Conservation (phyloP, 1,140 invertebrate genomes). For the Drosophila elegans region DNA sequence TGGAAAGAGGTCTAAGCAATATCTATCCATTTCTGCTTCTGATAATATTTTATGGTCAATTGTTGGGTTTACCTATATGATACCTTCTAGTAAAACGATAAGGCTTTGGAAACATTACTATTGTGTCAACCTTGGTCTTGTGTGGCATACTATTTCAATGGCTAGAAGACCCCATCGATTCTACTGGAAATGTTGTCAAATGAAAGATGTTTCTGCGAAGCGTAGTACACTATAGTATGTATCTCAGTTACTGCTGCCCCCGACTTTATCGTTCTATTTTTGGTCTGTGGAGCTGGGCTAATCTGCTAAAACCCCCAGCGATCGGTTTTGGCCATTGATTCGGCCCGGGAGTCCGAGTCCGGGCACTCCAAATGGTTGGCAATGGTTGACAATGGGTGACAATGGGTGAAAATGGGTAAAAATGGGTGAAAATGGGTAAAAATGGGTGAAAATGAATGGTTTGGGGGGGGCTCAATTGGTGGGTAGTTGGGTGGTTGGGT, state of each 20-base stretch:
- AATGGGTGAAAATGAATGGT: neutral
- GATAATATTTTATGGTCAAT: conserved; percentile 3
- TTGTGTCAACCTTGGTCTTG: neutral
- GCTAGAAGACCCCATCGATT: neutral
- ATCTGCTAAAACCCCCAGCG: conserved; percentile 49
- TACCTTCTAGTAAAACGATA: neutral
- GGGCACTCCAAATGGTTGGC: conserved; percentile 4
- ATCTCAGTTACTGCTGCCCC: neutral
- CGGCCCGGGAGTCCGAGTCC: conserved; percentile 5
- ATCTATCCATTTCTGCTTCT: neutral
- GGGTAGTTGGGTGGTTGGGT: neutral
- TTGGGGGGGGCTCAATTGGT: neutral
- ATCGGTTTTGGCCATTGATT: conserved; percentile 28
- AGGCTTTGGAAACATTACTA: neutral
- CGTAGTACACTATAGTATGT: neutral
- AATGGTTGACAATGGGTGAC: neutral
- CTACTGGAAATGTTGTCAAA: neutral
- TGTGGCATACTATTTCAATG: neutral
- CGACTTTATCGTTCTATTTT: conserved; percentile 46
- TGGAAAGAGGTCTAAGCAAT: neutral
- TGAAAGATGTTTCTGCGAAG: conserved; percentile 6
- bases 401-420: neutral
- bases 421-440: neutral
- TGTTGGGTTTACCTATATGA: neutral
- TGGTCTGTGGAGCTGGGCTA: conserved; percentile 25